These are phyloP conservation scores for Hucho hucho DNA, from an alignment of 2,113 vertebrate genomes.

Conservation along the genomic window DNA sequence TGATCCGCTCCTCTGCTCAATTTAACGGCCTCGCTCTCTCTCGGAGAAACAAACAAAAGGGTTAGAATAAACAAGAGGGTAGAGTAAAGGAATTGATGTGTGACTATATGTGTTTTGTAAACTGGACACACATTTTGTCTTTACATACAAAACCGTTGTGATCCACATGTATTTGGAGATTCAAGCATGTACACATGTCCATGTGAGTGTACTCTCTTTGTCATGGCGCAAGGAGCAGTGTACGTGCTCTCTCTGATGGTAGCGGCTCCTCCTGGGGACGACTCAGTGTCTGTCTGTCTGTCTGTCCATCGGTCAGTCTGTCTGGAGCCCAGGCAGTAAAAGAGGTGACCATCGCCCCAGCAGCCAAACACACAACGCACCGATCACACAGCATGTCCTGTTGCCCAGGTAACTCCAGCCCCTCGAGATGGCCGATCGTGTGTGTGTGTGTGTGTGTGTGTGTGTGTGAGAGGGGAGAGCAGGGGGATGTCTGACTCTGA, in stretches of 20 bases:
- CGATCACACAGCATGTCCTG: constrained; percentile 2
- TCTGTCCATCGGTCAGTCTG: background rate
- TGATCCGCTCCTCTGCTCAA: background rate
- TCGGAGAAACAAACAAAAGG: background rate
- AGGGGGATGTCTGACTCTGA: no score
- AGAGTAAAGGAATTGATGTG: background rate
- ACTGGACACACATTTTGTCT: background rate
- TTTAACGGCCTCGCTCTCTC: background rate
- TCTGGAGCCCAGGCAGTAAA: background rate
- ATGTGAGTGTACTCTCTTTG: background rate
- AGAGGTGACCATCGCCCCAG: constrained; percentile 10
- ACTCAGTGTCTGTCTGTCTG: background rate
- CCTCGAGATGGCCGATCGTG: constrained; percentile 12
- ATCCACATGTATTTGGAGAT: background rate
- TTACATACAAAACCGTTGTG: background rate
- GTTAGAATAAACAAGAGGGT: background rate
- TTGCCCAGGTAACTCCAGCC: constrained; percentile 51
- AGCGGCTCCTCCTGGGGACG: background rate
- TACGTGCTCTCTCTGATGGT: background rate
- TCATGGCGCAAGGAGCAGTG: constrained; percentile 5
- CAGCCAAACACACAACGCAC: constrained; percentile 17
- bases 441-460: constrained; percentile 8
- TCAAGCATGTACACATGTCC: background rate
- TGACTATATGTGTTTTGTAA: constrained; percentile 2
- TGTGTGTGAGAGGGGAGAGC: constrained; percentile 8